A percentile compares a stretch with the other conserved stretches of the same genome.
These are phyloP conservation scores for Megaustenia siamemsis DNA, from an alignment of 2,888 invertebrate species.

Conservation along the genomic window DNA sequence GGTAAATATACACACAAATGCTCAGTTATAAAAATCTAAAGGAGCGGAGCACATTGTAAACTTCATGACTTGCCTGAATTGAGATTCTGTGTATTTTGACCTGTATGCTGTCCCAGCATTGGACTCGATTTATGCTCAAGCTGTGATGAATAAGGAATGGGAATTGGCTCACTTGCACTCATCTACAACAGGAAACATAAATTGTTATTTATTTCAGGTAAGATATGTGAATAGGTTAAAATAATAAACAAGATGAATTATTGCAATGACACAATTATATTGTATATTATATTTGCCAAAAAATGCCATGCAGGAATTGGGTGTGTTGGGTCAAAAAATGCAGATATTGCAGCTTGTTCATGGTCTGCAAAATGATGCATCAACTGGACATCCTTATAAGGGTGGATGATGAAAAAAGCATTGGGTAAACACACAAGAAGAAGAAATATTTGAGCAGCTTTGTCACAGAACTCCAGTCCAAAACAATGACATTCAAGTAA, in stretches of 20 bases:
- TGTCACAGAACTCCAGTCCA: too few relatives aligned
- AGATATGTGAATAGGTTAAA: background rate
- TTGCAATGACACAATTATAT: background rate
- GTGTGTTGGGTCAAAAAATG: too few relatives aligned
- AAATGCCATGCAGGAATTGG: too few relatives aligned
- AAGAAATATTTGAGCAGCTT: too few relatives aligned
- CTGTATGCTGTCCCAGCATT: constrained; percentile 63
- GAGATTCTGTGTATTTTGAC: constrained; percentile 59
- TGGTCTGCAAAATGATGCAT: too few relatives aligned
- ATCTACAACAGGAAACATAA: constrained; percentile 30
- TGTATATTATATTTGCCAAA: too few relatives aligned
- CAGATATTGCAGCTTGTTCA: too few relatives aligned
- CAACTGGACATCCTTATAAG: too few relatives aligned
- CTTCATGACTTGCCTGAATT: constrained; percentile 34
- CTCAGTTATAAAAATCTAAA: background rate
- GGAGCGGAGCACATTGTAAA: background rate
- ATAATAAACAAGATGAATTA: background rate
- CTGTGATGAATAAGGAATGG: constrained; percentile 70
- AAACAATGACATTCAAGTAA: too few relatives aligned
- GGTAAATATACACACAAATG: background rate
- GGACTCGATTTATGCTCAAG: constrained; percentile 75
- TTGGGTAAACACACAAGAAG: too few relatives aligned
- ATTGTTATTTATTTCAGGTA: too few relatives aligned
- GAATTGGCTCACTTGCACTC: constrained; percentile 58
- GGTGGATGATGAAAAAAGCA: too few relatives aligned